phyloP scores from a whole-genome alignment of 2,113 vertebrate species.

The Trochalopteron elliotii region DNA sequence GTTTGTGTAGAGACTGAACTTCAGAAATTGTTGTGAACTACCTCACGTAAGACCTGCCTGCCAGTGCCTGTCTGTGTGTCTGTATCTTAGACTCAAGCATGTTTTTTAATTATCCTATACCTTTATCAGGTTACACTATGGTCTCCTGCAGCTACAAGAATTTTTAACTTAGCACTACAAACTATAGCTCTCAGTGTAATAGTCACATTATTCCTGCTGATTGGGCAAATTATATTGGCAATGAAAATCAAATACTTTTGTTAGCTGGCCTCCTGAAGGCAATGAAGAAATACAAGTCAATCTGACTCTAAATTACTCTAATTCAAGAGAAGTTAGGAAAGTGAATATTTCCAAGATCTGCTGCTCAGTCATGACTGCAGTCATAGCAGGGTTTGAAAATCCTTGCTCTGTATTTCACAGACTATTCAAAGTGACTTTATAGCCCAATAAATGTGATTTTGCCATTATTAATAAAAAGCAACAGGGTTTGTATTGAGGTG shows the following conservation, averaged over 20 bases:
- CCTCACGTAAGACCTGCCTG: background rate
- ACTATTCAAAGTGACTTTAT: background rate
- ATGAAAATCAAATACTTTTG: constrained; percentile 12
- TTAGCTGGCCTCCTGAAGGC: background rate
- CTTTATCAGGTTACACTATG: background rate
- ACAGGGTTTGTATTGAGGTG: background rate
- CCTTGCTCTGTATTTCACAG: background rate
- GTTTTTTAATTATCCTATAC: background rate
- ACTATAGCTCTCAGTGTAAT: background rate
- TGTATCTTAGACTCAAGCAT: background rate
- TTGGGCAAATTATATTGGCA: background rate
- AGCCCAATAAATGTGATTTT: background rate
- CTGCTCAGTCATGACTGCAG: background rate
- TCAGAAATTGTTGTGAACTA: background rate
- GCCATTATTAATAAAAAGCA: background rate
- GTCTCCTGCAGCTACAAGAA: background rate
- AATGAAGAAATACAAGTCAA: background rate
- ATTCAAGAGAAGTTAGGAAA: background rate
- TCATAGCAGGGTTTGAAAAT: background rate
- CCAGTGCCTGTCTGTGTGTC: background rate
- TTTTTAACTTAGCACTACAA: constrained; percentile 13
- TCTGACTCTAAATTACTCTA: background rate
- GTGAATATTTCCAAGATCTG: background rate
- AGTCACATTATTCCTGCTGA: background rate
- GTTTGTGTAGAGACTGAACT: background rate